These are phyloP conservation scores for Aphelocoma californica DNA, from an alignment of 2,797 vertebrate genomes.

Conservation along the genomic window DNA sequence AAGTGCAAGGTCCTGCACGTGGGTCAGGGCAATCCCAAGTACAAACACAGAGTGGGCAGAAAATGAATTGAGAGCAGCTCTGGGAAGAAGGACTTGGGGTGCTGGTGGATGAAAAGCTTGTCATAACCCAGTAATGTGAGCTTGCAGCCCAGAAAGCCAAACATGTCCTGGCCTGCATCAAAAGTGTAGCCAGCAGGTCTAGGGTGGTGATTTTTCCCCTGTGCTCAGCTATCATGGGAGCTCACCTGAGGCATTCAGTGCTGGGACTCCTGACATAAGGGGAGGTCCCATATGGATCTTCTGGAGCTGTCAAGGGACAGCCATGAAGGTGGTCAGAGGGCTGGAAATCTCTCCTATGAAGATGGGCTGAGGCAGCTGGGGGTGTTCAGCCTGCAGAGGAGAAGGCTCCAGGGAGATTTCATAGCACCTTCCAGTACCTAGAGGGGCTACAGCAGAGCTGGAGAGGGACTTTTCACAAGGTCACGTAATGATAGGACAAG, in stretches of 20 bases:
- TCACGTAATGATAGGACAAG: not conserved
- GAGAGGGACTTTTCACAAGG: not conserved
- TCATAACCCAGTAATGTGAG: rapidly evolving
- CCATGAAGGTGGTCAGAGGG: rapidly evolving
- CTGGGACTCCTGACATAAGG: not conserved
- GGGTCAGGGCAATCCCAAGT: not conserved
- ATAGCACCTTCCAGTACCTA: not conserved
- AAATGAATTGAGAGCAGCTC: not conserved
- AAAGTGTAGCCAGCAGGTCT: not conserved
- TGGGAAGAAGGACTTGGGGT: not conserved
- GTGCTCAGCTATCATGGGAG: not conserved
- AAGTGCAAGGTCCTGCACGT: not conserved
- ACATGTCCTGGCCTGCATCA: not conserved
- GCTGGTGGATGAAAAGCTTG: not conserved
- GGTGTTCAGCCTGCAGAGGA: too few species aligned
- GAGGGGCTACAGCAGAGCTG: not conserved
- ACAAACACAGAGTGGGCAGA: not conserved
- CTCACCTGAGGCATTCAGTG: not conserved
- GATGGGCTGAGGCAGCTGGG: not conserved
- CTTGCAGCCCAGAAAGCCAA: not conserved
- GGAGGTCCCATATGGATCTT: not conserved
- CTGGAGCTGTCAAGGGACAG: not conserved
- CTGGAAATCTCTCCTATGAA: not conserved
- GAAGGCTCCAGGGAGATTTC: not conserved
- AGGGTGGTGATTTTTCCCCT: not conserved